Evolutionary conservation across 2,888 invertebrate species (phyloP).

Genomic region (Choreutis nemorana): DNA sequence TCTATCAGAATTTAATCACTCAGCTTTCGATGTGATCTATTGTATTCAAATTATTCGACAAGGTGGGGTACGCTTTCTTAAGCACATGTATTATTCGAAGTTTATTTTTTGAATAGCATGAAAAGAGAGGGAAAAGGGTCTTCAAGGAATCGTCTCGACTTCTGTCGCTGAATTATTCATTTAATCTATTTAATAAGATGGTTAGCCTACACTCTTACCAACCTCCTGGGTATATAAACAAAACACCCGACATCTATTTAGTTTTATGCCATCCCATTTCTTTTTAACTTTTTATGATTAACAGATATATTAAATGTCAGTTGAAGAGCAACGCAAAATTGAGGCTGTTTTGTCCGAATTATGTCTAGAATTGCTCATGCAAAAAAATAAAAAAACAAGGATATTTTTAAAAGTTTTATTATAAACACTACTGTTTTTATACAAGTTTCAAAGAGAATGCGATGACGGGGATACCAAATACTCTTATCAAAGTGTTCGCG

Average conservation of each 20-base stretch:
- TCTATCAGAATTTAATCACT: too few relatives aligned
- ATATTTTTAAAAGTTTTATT: slow-evolving; percentile 44
- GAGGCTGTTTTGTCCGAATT: not conserved
- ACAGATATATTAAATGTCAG: slow-evolving; percentile 2
- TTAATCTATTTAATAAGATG: slow-evolving; percentile 53
- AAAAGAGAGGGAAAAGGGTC: slow-evolving; percentile 16
- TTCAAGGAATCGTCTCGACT: slow-evolving; percentile 26
- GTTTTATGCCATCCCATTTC: slow-evolving; percentile 1
- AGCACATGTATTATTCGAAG: not conserved
- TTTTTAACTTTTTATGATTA: slow-evolving; percentile 4
- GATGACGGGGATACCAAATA: too few relatives aligned
- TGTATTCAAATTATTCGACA: too few relatives aligned
- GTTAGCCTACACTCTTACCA: slow-evolving; percentile 18
- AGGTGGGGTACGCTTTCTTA: too few relatives aligned
- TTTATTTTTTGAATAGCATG: slow-evolving; percentile 13
- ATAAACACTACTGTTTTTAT: slow-evolving; percentile 51
- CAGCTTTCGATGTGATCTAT: too few relatives aligned
- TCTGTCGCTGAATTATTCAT: slow-evolving; percentile 52
- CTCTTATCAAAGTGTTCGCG: too few relatives aligned
- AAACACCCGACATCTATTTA: slow-evolving; percentile 16
- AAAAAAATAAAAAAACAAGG: slow-evolving; percentile 9
- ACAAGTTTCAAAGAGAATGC: slow-evolving; percentile 36
- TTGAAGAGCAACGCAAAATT: too few relatives aligned
- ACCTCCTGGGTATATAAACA: slow-evolving; percentile 19
- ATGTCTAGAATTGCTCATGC: not conserved